Conservation (phyloP, 2,113 vertebrate genomes). For the Bostrychus sinensis region DNA sequence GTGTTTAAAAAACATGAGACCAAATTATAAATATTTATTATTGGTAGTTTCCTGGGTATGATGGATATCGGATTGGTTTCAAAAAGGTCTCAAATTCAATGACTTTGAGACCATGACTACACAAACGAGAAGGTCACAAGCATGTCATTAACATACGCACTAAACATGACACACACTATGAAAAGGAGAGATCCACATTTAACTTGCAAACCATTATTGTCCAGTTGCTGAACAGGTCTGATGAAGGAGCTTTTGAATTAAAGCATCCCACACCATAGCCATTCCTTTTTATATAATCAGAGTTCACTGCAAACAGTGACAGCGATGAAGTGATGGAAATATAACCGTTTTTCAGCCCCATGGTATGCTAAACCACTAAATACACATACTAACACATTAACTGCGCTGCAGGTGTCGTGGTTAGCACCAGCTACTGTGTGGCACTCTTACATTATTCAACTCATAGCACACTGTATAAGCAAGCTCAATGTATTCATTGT, state of each 20-base stretch:
- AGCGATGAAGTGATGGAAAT: background rate
- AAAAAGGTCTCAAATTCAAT: background rate
- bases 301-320: background rate
- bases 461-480: too few species aligned
- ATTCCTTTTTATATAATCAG: too few species aligned
- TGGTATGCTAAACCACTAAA: background rate
- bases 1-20: too few species aligned
- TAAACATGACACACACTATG: background rate
- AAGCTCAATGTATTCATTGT: too few species aligned
- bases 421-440: conserved; percentile 35
- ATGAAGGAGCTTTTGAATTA: conserved; percentile 4
- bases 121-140: background rate
- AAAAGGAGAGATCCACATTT: conserved; percentile 22
- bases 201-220: conserved; percentile 52
- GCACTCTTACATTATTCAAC: conserved; percentile 11
- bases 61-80: background rate
- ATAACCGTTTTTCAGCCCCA: background rate
- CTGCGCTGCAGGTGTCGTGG: conserved; percentile 56
- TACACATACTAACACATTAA: conserved; percentile 1
- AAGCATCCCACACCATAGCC: too few species aligned
- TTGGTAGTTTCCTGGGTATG: too few species aligned
- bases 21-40: too few species aligned
- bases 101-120: too few species aligned
- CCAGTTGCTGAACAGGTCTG: background rate
- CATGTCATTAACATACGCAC: background rate